Evolutionary conservation across 2,888 invertebrate genomes (phyloP).

Genomic region (Ichneumon xanthorius): DNA sequence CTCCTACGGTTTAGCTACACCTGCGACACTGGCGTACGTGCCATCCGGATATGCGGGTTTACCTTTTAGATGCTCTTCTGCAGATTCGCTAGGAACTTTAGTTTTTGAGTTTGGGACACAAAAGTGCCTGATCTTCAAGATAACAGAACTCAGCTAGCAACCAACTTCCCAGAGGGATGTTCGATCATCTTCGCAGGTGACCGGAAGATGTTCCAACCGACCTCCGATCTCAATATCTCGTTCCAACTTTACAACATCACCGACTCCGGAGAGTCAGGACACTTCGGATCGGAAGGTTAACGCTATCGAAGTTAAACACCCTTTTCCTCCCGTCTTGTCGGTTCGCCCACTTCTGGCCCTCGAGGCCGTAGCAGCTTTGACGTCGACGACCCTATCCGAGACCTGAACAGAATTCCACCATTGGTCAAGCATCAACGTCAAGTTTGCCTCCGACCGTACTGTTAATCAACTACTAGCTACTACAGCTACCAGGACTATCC

Average conservation of each 20-base stretch:
- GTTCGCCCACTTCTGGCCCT: background rate
- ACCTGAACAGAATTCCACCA: background rate
- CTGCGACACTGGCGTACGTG: background rate
- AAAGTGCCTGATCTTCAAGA: background rate
- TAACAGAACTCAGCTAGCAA: background rate
- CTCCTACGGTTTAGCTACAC: background rate
- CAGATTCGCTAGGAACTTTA: background rate
- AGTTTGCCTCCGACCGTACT: slow-evolving; percentile 11
- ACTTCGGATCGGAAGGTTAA: background rate
- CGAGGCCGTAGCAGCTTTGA: background rate
- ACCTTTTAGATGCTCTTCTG: background rate
- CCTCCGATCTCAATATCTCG: background rate
- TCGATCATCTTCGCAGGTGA: slow-evolving; percentile 11
- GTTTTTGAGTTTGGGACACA: background rate
- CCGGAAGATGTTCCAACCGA: background rate
- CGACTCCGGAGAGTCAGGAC: background rate
- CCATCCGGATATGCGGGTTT: background rate
- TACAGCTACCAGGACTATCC: slow-evolving; percentile 10
- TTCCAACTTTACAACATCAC: background rate
- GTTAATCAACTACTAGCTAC: slow-evolving; percentile 18
- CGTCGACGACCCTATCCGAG: background rate
- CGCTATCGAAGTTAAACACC: background rate
- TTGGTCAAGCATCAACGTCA: slow-evolving; percentile 7
- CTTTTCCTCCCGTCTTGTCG: background rate
- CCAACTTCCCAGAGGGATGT: background rate